Evolutionary conservation across 2,888 invertebrate species (phyloP).

Genomic region (Drosophila mettleri): DNA sequence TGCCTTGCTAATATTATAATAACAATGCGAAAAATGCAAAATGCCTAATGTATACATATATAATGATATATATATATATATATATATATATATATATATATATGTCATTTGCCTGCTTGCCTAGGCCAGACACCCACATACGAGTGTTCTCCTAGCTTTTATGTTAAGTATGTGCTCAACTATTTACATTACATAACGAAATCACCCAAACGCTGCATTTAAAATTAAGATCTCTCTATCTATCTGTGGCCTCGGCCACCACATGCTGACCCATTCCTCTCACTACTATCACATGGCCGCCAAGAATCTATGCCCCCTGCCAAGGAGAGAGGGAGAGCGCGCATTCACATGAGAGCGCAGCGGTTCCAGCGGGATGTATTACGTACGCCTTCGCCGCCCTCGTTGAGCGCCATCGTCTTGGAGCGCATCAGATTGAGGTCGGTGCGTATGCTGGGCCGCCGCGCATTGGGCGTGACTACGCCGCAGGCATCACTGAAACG

Average conservation of each 20-base stretch:
- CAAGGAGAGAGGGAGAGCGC: neutral
- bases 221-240: conserved; percentile 59
- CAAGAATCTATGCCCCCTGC: conserved; percentile 11
- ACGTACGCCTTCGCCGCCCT: conserved; percentile 87
- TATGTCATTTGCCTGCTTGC: conserved; percentile 18
- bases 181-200: conserved; percentile 70
- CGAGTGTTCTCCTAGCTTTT: conserved; percentile 2
- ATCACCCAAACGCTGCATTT: conserved; percentile 76
- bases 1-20: conserved; percentile 36
- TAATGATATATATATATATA: conserved; percentile 17
- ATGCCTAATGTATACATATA: conserved; percentile 52
- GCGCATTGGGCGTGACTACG: conserved; percentile 94
- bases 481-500: conserved; percentile 94
- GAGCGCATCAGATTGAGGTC: conserved; percentile 95
- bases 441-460: conserved; percentile 94
- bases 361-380: conserved; percentile 77
- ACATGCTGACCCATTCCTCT: conserved; percentile 15
- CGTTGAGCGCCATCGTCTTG: conserved; percentile 91
- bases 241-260: neutral
- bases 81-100: conserved; percentile 22
- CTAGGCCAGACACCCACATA: conserved; percentile 15
- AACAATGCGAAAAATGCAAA: conserved; percentile 58
- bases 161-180: conserved; percentile 28
- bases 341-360: conserved; percentile 75
- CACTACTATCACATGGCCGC: conserved; percentile 71